Evolutionary conservation across 2,888 invertebrate species (phyloP), one percentile per base, ranked within the genome.

Genomic region (Ennomos quercinarius): DNA sequence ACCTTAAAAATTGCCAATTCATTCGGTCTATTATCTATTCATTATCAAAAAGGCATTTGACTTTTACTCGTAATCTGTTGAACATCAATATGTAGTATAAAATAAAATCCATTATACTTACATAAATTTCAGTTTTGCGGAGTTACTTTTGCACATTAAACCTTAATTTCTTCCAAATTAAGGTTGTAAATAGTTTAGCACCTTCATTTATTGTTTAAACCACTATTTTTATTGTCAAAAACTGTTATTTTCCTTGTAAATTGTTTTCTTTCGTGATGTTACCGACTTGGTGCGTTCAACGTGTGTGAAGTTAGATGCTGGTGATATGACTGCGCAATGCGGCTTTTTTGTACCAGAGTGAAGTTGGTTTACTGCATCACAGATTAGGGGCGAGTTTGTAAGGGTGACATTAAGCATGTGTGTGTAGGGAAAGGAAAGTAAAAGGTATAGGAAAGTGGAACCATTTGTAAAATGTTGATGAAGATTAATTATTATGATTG

Each of bases 271-370:
- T 67, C 62, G 42, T 61, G 48, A 59, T 70, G 69, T 67, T 66
- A 66, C 60, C 51, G 39, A 49, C 62, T 68, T 57, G 68, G 65
- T 71, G 66, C 72, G 67, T 72, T 74, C 64, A 67, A 81, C 72
- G 76, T 69, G 41, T 50, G 57, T 81, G 86, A 88, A 82, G 76
- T 77, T 75, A 61, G 78, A 46, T 39, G 48, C 38, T 50, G 9
- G 4, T 46, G 43, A 27, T 27, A 27, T 62, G 53, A 58, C 80
- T 87, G 87, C 87, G 87, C 87, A 87, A 74, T 87, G 87, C 87
- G 84, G 80, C 37, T 59, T 69, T 72, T 61, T 66, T 61, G 74
- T 78, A 77, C 17, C 73, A 74, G 47, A n/a, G 61, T 77, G 86
- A 87, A 81, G 80, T 79, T 81, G 39, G 68, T 61, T 50, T 59